Evolutionary conservation across 2,113 vertebrate species (phyloP), one percentile per base, ranked within the genome.

Genomic region (Aspiorhynchus laticeps): DNA sequence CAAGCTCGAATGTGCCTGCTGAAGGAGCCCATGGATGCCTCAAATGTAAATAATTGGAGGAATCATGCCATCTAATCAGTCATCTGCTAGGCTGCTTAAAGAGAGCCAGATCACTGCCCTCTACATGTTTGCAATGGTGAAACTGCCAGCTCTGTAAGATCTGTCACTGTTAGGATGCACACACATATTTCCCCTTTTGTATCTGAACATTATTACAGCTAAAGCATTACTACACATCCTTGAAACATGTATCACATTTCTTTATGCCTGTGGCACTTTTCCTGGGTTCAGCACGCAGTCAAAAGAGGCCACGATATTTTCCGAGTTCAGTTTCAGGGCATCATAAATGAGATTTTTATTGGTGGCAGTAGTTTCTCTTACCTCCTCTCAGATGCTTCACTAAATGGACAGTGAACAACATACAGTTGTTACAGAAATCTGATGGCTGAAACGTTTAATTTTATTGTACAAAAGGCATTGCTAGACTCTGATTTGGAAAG

Each of bases 41-140:
- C 59, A 79, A 63, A 83, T 79, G 80, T 85, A 80, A 89, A 86
- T 85, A 79, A 87, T 43, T 79, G 74, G 80, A 82, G 77, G 78
- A 89, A 85, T 85, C 83, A 84, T 71, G 82, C 78, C 83, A 85
- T 89, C 88, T 87, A 85, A 89, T 89, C 85, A 87, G 33, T 59
- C 51, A 41, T 74, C 67, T 81, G 85, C 82, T 53, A 53, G 83
- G 38, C 53, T 87, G 82, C 65, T 56, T 74, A n/a, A 53, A 31
- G 48, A 80, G 48, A 38, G 43, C 43, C 75, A 79, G 63, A 69
- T 69, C 36, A 19, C 21, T 14, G 19, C 38, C 19, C 33, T 81
- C 77, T 78, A 86, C 65, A 86, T 86, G 85, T 65, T 87, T 82
- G 84, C 80, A 73, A 41, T 51, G 33, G 15, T 33, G 19, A 88